These are phyloP conservation scores for Lasioglossum albipes DNA, from an alignment of 1,140 invertebrate genomes.

Conservation along the genomic window DNA sequence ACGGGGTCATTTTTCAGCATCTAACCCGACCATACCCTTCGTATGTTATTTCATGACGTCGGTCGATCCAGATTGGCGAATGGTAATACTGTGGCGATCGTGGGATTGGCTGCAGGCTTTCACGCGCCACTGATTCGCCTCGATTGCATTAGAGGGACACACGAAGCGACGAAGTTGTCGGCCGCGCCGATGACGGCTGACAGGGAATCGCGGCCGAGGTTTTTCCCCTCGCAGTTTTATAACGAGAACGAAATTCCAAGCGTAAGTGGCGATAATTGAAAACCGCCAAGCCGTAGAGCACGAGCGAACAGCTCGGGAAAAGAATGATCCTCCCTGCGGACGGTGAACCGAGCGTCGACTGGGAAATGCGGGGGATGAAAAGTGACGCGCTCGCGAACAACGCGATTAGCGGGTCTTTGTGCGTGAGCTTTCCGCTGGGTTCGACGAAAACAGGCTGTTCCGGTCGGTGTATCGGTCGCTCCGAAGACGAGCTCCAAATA, in stretches of 20 bases:
- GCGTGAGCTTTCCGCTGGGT: too few species aligned
- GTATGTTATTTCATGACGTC: too few species aligned
- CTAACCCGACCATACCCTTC: too few species aligned
- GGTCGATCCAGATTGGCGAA: too few species aligned
- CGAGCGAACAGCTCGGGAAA: neutral
- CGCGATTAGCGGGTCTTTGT: neutral
- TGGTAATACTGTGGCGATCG: too few species aligned
- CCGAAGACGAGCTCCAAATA: too few species aligned
- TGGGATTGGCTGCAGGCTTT: too few species aligned
- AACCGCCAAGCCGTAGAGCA: neutral
- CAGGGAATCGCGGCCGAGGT: slow-evolving; percentile 31
- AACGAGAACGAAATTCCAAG: slow-evolving; percentile 49
- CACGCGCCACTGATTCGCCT: slow-evolving; percentile 26
- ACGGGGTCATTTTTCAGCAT: too few species aligned
- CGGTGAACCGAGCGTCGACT: slow-evolving; percentile 30
- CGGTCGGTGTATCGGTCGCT: too few species aligned
- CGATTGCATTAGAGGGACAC: slow-evolving; percentile 29
- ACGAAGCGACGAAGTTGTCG: slow-evolving; percentile 36
- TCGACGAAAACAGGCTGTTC: too few species aligned
- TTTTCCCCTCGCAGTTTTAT: slow-evolving; percentile 1
- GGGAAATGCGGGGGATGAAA: neutral
- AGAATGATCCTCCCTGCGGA: slow-evolving; percentile 26
- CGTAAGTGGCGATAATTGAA: slow-evolving; percentile 51
- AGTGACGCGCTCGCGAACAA: neutral
- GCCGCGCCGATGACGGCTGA: slow-evolving; percentile 53